These are phyloP conservation scores for Ormyrus pomaceus DNA, from an alignment of 2,888 invertebrate species.

Conservation along the genomic window DNA sequence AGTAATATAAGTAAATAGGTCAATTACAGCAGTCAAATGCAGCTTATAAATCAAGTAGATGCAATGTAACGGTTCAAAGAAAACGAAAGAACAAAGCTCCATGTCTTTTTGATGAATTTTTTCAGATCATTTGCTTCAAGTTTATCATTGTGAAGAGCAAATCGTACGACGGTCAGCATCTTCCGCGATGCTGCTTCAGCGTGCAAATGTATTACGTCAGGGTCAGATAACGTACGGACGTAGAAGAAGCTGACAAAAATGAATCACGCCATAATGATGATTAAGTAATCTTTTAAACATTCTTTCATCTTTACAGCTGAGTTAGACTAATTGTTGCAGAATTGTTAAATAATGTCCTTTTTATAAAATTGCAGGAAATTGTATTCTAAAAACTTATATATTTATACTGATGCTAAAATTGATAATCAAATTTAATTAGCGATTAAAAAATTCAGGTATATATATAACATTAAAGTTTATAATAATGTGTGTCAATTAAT, in stretches of 20 bases:
- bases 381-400: no score
- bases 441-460: no score
- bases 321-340: not conserved
- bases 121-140: not conserved
- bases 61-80: no score
- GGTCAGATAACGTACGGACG: conserved; percentile 36
- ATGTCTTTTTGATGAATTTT: no score
- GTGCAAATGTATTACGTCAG: conserved; percentile 43
- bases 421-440: no score
- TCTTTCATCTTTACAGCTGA: conserved; percentile 9
- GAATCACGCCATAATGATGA: conserved; percentile 44
- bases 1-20: not conserved
- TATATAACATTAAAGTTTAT: no score
- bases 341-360: not conserved
- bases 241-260: conserved; percentile 26
- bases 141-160: conserved; percentile 17
- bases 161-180: conserved; percentile 27
- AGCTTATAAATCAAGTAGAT: no score
- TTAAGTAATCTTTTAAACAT: conserved; percentile 21
- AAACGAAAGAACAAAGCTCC: no score
- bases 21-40: no score
- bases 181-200: conserved; percentile 13
- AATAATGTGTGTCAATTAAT: not conserved
- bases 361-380: no score
- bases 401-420: no score